phyloP scores from a whole-genome alignment of 2,888 invertebrate genomes.

The Brenthis hecate region DNA sequence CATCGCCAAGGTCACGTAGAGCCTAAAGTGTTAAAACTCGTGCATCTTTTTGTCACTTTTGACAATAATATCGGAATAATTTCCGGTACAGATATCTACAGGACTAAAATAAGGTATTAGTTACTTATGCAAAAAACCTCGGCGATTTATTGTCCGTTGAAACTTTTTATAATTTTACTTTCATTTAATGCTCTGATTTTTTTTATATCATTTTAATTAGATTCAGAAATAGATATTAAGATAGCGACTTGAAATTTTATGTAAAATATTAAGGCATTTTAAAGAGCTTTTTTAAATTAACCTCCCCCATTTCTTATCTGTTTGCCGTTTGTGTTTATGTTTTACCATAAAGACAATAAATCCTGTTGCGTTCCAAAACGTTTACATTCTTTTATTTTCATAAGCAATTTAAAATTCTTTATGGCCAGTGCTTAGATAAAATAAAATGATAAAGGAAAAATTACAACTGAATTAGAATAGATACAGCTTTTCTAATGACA shows the following conservation, averaged over 20 bases:
- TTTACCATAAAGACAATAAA: conserved; percentile 9
- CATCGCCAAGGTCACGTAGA: too few relatives aligned
- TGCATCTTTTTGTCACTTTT: too few relatives aligned
- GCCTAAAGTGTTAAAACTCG: too few relatives aligned
- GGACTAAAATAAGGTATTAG: too few relatives aligned
- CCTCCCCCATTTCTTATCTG: conserved; percentile 50
- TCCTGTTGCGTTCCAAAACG: conserved; percentile 6
- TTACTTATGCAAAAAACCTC: too few relatives aligned
- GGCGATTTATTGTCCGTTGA: too few relatives aligned
- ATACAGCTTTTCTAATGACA: not conserved
- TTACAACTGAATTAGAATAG: not conserved
- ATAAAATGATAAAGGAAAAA: conserved; percentile 7
- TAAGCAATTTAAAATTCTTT: conserved; percentile 8
- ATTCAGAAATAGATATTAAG: conserved; percentile 59
- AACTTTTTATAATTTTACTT: too few relatives aligned
- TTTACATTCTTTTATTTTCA: conserved; percentile 8
- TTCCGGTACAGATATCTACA: too few relatives aligned
- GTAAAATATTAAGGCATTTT: conserved; percentile 49
- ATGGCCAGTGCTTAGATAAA: conserved; percentile 2
- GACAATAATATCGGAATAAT: too few relatives aligned
- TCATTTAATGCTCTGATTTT: not conserved
- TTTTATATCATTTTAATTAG: conserved; percentile 46
- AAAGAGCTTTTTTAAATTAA: conserved; percentile 52
- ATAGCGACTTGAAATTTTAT: conserved; percentile 52
- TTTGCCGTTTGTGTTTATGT: conserved; percentile 18